Evolutionary conservation across 2,888 invertebrate species (phyloP).

Genomic region (Amblyjoppa fuscipennis): DNA sequence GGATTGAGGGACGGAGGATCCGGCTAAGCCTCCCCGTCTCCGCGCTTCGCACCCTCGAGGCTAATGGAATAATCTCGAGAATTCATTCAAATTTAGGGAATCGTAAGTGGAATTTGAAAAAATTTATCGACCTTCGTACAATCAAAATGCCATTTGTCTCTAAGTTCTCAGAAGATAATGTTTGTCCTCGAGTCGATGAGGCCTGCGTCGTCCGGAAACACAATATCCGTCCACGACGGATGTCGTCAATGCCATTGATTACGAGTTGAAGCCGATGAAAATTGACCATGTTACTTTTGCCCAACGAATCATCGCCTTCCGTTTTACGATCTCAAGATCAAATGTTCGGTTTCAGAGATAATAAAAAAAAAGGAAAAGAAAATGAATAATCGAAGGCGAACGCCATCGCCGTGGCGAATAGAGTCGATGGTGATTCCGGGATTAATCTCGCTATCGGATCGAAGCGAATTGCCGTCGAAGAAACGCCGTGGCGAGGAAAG

Average conservation of each 20-base stretch:
- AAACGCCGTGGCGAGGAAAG: slow-evolving; percentile 15
- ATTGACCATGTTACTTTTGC: not conserved
- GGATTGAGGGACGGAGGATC: slow-evolving; percentile 15
- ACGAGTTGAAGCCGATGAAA: not conserved
- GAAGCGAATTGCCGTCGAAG: slow-evolving; percentile 38
- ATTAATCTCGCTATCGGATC: slow-evolving; percentile 57
- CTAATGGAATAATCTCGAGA: slow-evolving; percentile 63
- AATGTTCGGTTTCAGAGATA: not conserved
- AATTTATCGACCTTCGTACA: not conserved
- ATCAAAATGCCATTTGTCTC: not conserved
- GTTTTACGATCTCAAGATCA: not conserved
- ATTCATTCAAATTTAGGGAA: slow-evolving; percentile 63
- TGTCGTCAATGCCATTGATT: not conserved
- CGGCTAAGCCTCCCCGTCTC: slow-evolving; percentile 18
- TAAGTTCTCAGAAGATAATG: not conserved
- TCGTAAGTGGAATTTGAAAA: slow-evolving; percentile 8
- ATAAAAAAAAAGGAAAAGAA: not conserved
- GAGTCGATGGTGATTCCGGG: slow-evolving; percentile 53
- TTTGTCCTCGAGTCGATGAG: not conserved
- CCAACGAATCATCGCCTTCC: not conserved
- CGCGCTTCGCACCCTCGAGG: slow-evolving; percentile 27
- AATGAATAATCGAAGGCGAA: slow-evolving; percentile 1
- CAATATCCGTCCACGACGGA: not conserved
- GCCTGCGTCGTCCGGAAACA: not conserved
- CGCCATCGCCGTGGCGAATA: not conserved